Base-by-base conservation (phyloP, 2,797 vertebrate species). In the Manis javanica region DNA sequence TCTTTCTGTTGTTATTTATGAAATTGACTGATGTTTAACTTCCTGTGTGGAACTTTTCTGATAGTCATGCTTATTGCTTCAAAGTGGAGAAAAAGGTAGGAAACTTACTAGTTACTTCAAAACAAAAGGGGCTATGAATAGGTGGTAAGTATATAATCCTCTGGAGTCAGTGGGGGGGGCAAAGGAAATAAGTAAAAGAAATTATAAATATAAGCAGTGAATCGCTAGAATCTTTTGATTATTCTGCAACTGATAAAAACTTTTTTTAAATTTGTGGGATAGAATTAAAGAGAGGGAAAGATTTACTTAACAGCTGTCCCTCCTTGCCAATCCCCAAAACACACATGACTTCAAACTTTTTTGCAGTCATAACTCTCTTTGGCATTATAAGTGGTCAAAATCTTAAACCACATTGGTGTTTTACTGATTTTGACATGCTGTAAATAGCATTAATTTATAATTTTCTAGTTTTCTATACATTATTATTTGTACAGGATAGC, bases 211-310 rank as follows among this genome's bases (percentile, higher is more conserved):
- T 71, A 75, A 72, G 37, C 34, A 69, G 24, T 77, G 77, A 68
- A 5, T 92, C 15, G 1, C 23, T 55, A 75, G 53, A 75, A 74
- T 78, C 7, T 90, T 78, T 91, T 84, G 59, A n/a, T 84, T 64
- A 11, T 91, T 91, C 39, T 89, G n/a, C 21, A 82, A n/a, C 9
- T 91, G 34, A 77, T 94, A 88, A 87, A n/a, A 82, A 53, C 24
- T 29, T 87, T 14, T 81, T 86, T 37, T 91, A 63, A 46, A 64
- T 69, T 69, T 96, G 26, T 91, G 59, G 16, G 37, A 7, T 71
- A 87, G 46, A 53, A 66, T 91, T 66, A 61, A 84, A 90, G 29
- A 92, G 16, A 57, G 12, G 2, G 21, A 84, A 49, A 79, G 18
- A 72, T 92, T 55, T 72, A 87, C 23, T 90, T 37, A 42, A 61